Percentiles rank a stretch among this genome's conserved stretches.
phyloP scores from a whole-genome alignment of 2,888 invertebrate genomes.

The Doris montereyensis region DNA sequence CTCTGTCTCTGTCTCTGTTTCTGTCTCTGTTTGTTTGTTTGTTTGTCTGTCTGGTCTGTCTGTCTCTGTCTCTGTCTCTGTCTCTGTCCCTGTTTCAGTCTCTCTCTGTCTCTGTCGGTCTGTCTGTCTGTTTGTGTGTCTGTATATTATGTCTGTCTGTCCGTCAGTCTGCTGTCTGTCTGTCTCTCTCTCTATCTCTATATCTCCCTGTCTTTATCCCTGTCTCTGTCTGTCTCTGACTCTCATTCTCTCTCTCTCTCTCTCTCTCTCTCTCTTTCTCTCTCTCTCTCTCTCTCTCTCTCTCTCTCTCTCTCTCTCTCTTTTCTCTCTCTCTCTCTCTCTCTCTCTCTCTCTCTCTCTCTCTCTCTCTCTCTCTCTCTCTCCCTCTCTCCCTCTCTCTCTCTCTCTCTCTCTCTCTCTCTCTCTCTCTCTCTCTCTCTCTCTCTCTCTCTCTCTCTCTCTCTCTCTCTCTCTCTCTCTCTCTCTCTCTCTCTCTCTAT shows the following conservation, averaged over 20 bases:
- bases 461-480: neutral
- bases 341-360: conserved; percentile 2
- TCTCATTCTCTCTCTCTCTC: neutral
- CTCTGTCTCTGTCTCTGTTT: too few relatives aligned
- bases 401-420: too few relatives aligned
- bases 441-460: conserved; percentile 24
- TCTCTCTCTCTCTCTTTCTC: conserved; percentile 9
- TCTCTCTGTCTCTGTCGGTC: too few relatives aligned
- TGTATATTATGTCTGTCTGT: too few relatives aligned
- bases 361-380: neutral
- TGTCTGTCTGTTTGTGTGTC: too few relatives aligned
- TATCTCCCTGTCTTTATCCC: neutral
- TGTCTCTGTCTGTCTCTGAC: neutral
- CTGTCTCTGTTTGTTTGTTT: too few relatives aligned
- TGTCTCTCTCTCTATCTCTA: too few relatives aligned
- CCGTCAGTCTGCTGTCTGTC: neutral
- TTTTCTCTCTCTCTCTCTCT: neutral
- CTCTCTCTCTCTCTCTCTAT: too few relatives aligned
- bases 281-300: conserved; percentile 7
- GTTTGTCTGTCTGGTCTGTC: too few relatives aligned
- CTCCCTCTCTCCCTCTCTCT: neutral
- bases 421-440: neutral
- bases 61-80: too few relatives aligned
- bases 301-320: neutral
- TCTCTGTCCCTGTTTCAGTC: too few relatives aligned